Percentiles rank a stretch among this genome's conserved stretches.
phyloP scores from a whole-genome alignment of 37 sponge, comb jelly and placozoan species.

The Beroe forskalii region DNA sequence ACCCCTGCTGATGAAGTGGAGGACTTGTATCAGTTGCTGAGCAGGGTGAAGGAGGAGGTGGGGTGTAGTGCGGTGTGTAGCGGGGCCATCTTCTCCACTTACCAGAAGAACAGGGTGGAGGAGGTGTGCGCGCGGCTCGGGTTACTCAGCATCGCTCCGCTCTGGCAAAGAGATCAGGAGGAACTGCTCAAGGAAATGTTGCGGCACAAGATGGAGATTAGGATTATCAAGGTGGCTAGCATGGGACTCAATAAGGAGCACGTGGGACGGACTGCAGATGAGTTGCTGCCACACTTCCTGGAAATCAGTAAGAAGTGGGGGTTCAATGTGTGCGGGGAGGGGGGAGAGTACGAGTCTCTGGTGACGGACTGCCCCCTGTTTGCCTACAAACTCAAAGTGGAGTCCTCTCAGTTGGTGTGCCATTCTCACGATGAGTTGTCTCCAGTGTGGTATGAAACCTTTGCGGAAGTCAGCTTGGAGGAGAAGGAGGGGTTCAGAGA shows the following conservation, averaged over 20 bases:
- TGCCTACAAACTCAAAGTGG: constrained; percentile 76
- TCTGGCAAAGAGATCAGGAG: constrained; percentile 89
- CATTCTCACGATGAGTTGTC: constrained; percentile 44
- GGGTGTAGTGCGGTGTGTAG: constrained; percentile 81
- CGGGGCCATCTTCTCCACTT: constrained; percentile 94
- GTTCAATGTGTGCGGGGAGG: constrained; percentile 96
- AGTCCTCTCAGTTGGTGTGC: constrained; percentile 53
- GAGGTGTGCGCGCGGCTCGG: constrained; percentile 93
- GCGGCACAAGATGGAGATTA: constrained; percentile 71
- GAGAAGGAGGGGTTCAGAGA: background rate
- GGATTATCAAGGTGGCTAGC: constrained; percentile 88
- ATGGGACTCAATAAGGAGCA: constrained; percentile 71
- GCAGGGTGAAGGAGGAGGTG: constrained; percentile 69
- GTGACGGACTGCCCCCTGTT: constrained; percentile 95
- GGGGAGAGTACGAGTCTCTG: constrained; percentile 97
- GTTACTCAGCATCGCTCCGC: constrained; percentile 81
- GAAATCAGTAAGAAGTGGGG: constrained; percentile 70
- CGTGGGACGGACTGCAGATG: background rate
- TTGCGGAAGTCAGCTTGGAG: background rate
- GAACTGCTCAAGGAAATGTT: constrained; percentile 89
- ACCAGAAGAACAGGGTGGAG: constrained; percentile 93
- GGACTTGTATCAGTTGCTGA: constrained; percentile 80
- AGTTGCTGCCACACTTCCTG: constrained; percentile 10
- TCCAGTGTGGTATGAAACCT: constrained; percentile 46
- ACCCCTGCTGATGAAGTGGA: constrained; percentile 89